Evolutionary conservation across 2,797 vertebrate genomes (phyloP), one percentile per base, ranked within the genome.

Genomic region (Rhinogobio ventralis): DNA sequence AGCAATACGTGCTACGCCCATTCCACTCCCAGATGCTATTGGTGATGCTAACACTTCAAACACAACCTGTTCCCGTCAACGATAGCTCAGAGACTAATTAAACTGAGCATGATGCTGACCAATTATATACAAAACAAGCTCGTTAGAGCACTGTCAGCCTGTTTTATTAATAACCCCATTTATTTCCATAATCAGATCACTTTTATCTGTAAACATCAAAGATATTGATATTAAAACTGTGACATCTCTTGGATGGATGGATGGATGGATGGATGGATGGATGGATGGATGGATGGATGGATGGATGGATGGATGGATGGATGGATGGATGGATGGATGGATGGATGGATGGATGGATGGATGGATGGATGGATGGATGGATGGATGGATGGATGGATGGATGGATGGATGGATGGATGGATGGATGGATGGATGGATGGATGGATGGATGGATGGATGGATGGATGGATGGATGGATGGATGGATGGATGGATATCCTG

Each of bases 121-220:
- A 79, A 85, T 73, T 79, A 79, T 60, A 51, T 67, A 84, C 20
- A 77, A 84, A 84, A 78, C 82, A 79, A 79, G 39, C 76, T 85
- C 7, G 19, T 79, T 64, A 79, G 39, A 71, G 53, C 7, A 42
- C 76, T 39, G 55, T 28, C 64, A 36, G 76, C 30, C 23, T 71
- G 64, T 79, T 72, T 79, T 62, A 72, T 84, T 84, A 80, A 87
- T 81, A 79, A 57, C 62, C 82, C 46, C 51, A 82, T 82, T 81
- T 82, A 72, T 75, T 67, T 76, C 20, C 53, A 73, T 76, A 68
- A 84, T 69, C 57, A 79, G 30, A 23, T 68, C 62, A 80, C 68
- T 80, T 79, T 64, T 69, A 86, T 86, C 67, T 79, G 46, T 76
- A 80, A 84, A 87, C 45, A 80, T 83, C 28, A 69, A 78, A 82